Evolutionary conservation across 2,888 invertebrate genomes (phyloP), one percentile per base, ranked within the genome.

Genomic region (Entomobrya multifasciata): DNA sequence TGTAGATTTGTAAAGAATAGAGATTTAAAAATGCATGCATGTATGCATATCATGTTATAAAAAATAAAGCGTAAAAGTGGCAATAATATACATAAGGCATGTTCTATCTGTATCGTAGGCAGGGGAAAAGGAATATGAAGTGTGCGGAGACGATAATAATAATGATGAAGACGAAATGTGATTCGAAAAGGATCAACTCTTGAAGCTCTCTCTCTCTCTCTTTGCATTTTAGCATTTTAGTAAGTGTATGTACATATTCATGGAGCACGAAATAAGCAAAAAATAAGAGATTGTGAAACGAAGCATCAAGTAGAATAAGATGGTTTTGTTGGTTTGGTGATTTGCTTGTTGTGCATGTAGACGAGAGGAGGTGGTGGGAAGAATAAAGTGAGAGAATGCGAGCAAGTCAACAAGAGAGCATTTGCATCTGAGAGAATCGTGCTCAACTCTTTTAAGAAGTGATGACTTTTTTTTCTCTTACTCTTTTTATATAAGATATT

Each of bases 161-260:
- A 49, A 74, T 80, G 80, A 80, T 65, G 76, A 76, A 67, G 76
- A 65, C 74, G 67, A 86, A 81, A 80, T 77, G 65, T 86, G 80
- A 86, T 86, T 79, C 79, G 55, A 67, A 86, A 86, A 77, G 86
- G 80, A 86, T 86, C 86, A 86, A 86, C 74, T n/a, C n/a, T 49
- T 44, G 74, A 86, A 81, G 47, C 79, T 72, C 86, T 79, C 86
- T 44, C 36, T 36, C 36, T 36, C 36, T n/a, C n/a, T n/a, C 27
- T 76, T 84, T 65, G 62, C 80, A 86, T 79, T 80, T 80, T 36
- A 85, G 78, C 72, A 57, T 82, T 62, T 52, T 65, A 60, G n/a
- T 44, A 47, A 47, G 22, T 55, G 65, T 80, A 83, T 83, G 78
- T 78, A 65, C 76, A 83, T 76, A 47, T 72, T 76, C 76, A 76